phyloP scores from a whole-genome alignment of 23 tunicate species.

The Clavelina lepadiformis region DNA sequence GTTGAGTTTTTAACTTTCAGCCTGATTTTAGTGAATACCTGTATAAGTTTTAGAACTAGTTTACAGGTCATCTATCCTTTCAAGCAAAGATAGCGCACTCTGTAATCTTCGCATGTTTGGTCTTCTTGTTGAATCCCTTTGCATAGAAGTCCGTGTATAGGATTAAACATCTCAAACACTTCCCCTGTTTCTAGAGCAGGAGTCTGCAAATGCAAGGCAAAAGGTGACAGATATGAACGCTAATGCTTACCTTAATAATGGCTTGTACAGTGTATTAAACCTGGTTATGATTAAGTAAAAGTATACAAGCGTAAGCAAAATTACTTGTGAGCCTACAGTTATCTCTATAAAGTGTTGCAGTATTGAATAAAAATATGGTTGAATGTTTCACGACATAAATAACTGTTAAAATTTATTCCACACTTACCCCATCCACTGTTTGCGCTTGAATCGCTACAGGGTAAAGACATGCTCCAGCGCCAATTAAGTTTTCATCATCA shows the following conservation, averaged over 20 bases:
- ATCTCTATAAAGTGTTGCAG: too few species aligned
- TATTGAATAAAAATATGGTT: too few species aligned
- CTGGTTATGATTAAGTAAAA: too few species aligned
- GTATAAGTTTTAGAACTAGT: too few species aligned
- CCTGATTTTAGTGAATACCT: too few species aligned
- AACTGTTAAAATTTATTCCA: not conserved
- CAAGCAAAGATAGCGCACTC: conserved; percentile 67
- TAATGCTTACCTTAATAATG: not conserved
- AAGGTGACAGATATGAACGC: not conserved
- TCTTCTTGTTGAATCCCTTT: conserved; percentile 42
- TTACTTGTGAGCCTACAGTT: too few species aligned
- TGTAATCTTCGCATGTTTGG: conserved; percentile 41
- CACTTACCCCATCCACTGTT: conserved; percentile 56
- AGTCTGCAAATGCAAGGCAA: conserved; percentile 7
- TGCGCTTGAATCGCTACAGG: conserved; percentile 88
- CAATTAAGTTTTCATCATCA: conserved; percentile 46
- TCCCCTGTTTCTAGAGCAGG: conserved; percentile 93
- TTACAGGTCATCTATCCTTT: too few species aligned
- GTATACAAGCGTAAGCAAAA: too few species aligned
- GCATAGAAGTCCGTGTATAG: conserved; percentile 64
- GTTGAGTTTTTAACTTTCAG: too few species aligned
- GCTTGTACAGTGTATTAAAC: not conserved
- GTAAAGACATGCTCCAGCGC: conserved; percentile 42
- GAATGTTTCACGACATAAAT: too few species aligned
- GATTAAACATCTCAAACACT: conserved; percentile 58